Evolutionary conservation across 2,113 vertebrate genomes (phyloP), one percentile per base, ranked within the genome.

Genomic region (Etia nguti): DNA sequence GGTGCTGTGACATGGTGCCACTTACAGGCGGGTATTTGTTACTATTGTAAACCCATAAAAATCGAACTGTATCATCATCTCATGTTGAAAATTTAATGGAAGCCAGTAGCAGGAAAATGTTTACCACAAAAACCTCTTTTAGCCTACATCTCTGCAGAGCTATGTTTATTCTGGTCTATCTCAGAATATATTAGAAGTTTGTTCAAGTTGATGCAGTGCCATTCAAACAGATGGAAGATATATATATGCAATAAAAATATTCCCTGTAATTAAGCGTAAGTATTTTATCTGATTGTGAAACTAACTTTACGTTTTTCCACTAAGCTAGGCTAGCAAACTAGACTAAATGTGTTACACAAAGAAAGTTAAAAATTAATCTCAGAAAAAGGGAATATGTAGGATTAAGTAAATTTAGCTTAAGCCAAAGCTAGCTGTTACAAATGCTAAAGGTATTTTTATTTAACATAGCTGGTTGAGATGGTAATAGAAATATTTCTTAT

Each of bases 11-110:
- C 7, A 22, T 1, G 20, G 1, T 68, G 4, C 11, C 36, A 41
- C 11, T 15, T 41, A 22, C 20, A 41, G 20, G 6, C 20, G 0
- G 0, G 4, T 22, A 13, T 41, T 68, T 68, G 56, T 31, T 68
- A 20, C 62, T 5, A 22, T 22, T 8, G 2, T 68, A 68, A 70
- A 41, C n/a, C 0, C 36, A 41, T 13, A 43, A 41, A 41, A 68
- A 4, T 41, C 1, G 6, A 41, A 68, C 36, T 68, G 62, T 24
- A 2, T 41, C 36, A 41, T 8, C 5, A 13, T 22, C 7, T 70
- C 3, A 0, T 3, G 34, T 11, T 38, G 1, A 3, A 68, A 68
- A 65, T 34, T n/a, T 22, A 7, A 36, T 38, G 60, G 60, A 65
- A 3, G 20, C 34, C 20, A 6, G 10, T n/a, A 62, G 31, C 10